Evolutionary conservation across 2,113 vertebrate species (phyloP), one percentile per base, ranked within the genome.

Genomic region (Elgaria multicarinata): DNA sequence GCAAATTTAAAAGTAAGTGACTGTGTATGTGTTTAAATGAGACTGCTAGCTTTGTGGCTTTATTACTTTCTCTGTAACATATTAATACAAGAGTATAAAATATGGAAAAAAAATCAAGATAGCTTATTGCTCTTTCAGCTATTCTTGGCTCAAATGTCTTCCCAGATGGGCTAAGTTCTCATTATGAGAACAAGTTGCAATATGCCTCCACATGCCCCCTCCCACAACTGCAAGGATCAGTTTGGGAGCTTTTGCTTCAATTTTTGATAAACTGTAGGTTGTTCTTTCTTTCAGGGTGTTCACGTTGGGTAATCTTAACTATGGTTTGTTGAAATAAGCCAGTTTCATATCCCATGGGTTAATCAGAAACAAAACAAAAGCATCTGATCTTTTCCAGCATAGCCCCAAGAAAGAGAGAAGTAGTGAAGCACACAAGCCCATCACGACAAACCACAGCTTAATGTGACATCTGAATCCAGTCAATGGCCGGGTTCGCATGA

Each of bases 1-100:
- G 98, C 98, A 99, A 99, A 95, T 98, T 99, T 95, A 99, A 99
- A 97, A 99, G 99, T 99, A 97, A 99, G 99, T 95, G 87, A 85
- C 2, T 77, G 1, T 44, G 7, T 44, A 14, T 71, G 22, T 12
- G 5, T n/a, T 42, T 67, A 26, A 46, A 28, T 67, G 18, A 44
- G 26, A 33, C 28, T 22, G 33, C 33, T 44, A 42, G 5, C 36
- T 44, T 81, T 31, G 20, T 10, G 10, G 16, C 6, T 44, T 58
- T 58, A 14, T 58, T 14, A 58, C 16, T 83, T 20, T 80, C 16
- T 46, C 18, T 67, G 14, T 46, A 83, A 31, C 14, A 14, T 42
- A 33, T 46, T 33, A 46, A 79, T 33, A 7, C 31, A 18, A 53
- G 31, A n/a, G 18, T 18, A 79, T 78, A 31, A 78, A 78, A 50